Percentiles rank a stretch among this genome's conserved stretches.
These are phyloP conservation scores for Apoderus coryli DNA, from an alignment of 2,888 invertebrate species.

Conservation along the genomic window DNA sequence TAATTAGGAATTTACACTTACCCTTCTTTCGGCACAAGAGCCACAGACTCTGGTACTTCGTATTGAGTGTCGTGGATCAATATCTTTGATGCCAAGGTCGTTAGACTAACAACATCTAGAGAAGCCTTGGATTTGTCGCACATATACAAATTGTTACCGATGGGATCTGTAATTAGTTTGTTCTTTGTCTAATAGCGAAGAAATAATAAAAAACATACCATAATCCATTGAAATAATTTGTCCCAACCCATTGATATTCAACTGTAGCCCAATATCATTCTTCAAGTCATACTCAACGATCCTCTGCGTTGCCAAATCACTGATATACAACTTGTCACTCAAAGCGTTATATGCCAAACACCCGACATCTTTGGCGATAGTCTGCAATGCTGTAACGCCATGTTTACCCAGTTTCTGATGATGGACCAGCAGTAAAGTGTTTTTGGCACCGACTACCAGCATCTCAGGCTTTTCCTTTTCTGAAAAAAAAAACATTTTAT, in stretches of 20 bases:
- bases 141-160: constrained; percentile 60
- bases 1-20: constrained; percentile 24
- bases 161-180: too few relatives aligned
- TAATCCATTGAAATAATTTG: constrained; percentile 43
- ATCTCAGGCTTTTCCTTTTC: constrained; percentile 33
- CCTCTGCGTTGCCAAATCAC: constrained; percentile 34
- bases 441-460: constrained; percentile 43
- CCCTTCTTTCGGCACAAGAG: constrained; percentile 52
- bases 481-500: constrained; percentile 25
- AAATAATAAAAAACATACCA: constrained; percentile 30
- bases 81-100: constrained; percentile 41
- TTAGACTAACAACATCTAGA: constrained; percentile 49
- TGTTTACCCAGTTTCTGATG: constrained; percentile 55
- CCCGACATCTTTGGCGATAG: constrained; percentile 39
- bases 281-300: constrained; percentile 33
- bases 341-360: constrained; percentile 52
- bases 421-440: constrained; percentile 44
- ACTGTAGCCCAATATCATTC: constrained; percentile 17
- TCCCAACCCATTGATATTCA: constrained; percentile 34
- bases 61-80: constrained; percentile 42
- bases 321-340: constrained; percentile 37
- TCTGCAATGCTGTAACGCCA: constrained; percentile 30
- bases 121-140: constrained; percentile 46
- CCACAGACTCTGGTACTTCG: constrained; percentile 53
- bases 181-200: too few relatives aligned